A percentile compares a stretch with the other conserved stretches of the same genome.
Evolutionary conservation across 1,140 invertebrate genomes (phyloP).

Genomic region (Rhopalosiphum maidis): DNA sequence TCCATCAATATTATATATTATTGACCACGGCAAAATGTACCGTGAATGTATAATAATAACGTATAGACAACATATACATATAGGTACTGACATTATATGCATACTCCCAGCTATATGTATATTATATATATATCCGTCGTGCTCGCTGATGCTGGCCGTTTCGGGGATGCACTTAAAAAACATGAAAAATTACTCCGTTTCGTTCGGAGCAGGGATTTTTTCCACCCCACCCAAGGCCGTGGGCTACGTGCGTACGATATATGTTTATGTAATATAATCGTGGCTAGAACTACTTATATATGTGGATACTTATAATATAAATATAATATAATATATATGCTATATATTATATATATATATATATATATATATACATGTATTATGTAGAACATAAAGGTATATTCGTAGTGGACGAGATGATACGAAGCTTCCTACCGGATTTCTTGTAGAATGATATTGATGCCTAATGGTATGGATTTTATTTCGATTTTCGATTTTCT

Average conservation of each 20-base stretch:
- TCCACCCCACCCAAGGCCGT: neutral
- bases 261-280: neutral
- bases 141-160: neutral
- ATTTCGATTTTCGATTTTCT: neutral
- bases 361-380: neutral
- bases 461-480: neutral
- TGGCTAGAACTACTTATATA: neutral
- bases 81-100: neutral
- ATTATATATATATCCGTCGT: neutral
- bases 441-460: neutral
- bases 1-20: constrained; percentile 35
- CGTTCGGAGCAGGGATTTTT: neutral
- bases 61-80: neutral
- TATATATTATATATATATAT: neutral
- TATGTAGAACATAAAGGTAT: neutral
- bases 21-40: constrained; percentile 34
- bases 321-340: neutral
- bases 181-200: constrained; percentile 55
- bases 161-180: constrained; percentile 50
- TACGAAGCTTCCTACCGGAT: neutral
- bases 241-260: neutral
- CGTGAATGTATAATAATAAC: neutral
- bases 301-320: neutral
- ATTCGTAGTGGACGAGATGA: neutral
- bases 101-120: neutral